A percentile compares a stretch with the other conserved stretches of the same genome.
These are phyloP conservation scores for Drosophila tristis DNA, from an alignment of 1,140 invertebrate species.

Conservation along the genomic window DNA sequence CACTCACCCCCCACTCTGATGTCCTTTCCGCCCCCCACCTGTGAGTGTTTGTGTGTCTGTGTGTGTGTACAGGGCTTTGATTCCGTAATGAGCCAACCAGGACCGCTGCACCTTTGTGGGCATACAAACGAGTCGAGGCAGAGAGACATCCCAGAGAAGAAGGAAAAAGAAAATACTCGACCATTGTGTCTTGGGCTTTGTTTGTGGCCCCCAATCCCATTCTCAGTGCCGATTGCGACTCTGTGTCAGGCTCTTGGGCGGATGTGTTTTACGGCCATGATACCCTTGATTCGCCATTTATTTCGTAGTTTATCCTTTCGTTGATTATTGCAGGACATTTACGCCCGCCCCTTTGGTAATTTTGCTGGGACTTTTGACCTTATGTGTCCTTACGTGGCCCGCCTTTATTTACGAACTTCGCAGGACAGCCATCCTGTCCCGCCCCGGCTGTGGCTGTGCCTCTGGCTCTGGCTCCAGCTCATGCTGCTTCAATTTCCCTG, in stretches of 20 bases:
- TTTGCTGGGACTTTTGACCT: constrained; percentile 71
- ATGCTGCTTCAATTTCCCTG: constrained; percentile 71
- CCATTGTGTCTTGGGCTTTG: constrained; percentile 58
- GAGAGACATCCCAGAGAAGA: constrained; percentile 6
- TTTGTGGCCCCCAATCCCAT: constrained; percentile 18
- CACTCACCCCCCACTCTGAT: not conserved
- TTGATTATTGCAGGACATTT: constrained; percentile 79
- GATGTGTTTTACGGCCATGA: constrained; percentile 73
- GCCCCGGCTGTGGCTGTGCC: no score
- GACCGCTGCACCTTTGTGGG: constrained; percentile 67
- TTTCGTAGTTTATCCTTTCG: constrained; percentile 77
- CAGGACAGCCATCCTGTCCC: no score
- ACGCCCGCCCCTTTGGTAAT: constrained; percentile 52
- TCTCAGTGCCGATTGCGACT: no score
- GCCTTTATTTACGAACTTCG: constrained; percentile 63
- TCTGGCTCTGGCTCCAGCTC: not conserved
- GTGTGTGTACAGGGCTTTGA: constrained; percentile 70
- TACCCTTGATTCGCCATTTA: constrained; percentile 79
- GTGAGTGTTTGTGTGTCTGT: constrained; percentile 8
- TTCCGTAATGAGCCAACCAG: constrained; percentile 70
- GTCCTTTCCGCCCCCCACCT: not conserved
- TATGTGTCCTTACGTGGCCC: constrained; percentile 62
- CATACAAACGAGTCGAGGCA: constrained; percentile 30
- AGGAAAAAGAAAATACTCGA: constrained; percentile 36
- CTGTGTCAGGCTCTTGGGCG: constrained; percentile 33